Percentiles rank a stretch among this genome's conserved stretches.
Conservation (phyloP, 2,797 vertebrate species). For the Atherinosoma microstoma region DNA sequence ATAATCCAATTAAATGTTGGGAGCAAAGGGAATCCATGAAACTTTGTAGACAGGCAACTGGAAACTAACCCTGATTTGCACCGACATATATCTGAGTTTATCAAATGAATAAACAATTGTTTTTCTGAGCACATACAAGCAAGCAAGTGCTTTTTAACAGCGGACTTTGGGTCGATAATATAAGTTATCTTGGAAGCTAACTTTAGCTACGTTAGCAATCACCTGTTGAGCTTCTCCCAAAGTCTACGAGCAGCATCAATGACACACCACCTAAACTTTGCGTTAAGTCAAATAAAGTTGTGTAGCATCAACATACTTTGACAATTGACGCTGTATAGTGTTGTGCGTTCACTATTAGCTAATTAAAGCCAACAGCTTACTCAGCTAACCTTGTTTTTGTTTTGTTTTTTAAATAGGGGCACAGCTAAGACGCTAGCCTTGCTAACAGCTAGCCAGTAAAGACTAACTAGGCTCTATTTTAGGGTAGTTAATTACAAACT, state of each 20-base stretch:
- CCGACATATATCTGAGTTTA: neutral
- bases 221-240: constrained; percentile 72
- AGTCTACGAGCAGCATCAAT: constrained; percentile 26
- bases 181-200: constrained; percentile 37
- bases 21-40: constrained; percentile 4
- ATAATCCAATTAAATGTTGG: neutral
- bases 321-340: neutral
- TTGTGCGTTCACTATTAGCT: constrained; percentile 5
- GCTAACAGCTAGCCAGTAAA: constrained; percentile 56
- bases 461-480: neutral
- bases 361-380: constrained; percentile 25
- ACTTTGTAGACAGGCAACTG: neutral
- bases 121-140: neutral
- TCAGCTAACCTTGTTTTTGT: constrained; percentile 10
- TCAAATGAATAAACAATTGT: neutral
- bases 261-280: neutral
- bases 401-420: constrained; percentile 40
- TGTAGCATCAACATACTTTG: neutral
- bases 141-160: neutral
- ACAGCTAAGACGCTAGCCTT: constrained; percentile 63
- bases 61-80: neutral
- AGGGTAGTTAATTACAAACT: neutral
- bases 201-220: constrained; percentile 47
- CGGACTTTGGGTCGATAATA: neutral
- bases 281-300: neutral